These are phyloP conservation scores for Hydrolagus colliei DNA, from an alignment of 2,797 vertebrate species.

Conservation along the genomic window DNA sequence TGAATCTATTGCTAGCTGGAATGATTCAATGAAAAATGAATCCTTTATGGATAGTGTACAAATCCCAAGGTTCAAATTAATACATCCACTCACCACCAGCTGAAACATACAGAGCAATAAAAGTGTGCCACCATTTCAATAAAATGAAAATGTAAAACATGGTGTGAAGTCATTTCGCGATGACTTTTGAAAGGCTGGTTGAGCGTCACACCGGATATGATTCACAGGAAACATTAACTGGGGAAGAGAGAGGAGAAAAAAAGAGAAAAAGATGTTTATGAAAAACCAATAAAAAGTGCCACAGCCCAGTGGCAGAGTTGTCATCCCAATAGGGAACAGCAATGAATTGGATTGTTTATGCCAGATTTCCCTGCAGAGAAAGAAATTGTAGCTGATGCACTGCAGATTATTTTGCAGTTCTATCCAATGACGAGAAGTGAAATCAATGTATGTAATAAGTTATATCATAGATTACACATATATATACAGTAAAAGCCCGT, in stretches of 20 bases:
- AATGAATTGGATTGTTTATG: neutral
- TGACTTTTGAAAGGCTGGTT: too few relatives aligned
- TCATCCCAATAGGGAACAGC: neutral
- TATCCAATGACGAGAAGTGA: neutral
- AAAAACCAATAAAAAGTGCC: neutral
- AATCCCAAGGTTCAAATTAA: neutral
- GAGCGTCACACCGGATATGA: neutral
- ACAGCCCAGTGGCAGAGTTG: neutral
- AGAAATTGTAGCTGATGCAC: neutral
- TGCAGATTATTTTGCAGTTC: neutral
- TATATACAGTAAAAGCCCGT: too few relatives aligned
- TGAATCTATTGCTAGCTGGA: neutral
- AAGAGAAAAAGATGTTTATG: neutral
- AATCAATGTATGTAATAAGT: neutral
- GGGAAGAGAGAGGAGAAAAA: neutral
- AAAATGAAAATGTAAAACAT: neutral
- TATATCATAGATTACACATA: too few relatives aligned
- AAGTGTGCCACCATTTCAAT: neutral
- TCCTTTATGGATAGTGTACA: neutral
- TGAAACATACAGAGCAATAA: neutral
- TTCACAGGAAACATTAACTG: neutral
- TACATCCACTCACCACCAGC: neutral
- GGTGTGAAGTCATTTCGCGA: neutral
- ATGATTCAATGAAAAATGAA: slow-evolving; percentile 5
- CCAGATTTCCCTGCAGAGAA: neutral